These are phyloP conservation scores for Ptychadena robeensis DNA, from an alignment of 2,797 vertebrate species.

Conservation along the genomic window DNA sequence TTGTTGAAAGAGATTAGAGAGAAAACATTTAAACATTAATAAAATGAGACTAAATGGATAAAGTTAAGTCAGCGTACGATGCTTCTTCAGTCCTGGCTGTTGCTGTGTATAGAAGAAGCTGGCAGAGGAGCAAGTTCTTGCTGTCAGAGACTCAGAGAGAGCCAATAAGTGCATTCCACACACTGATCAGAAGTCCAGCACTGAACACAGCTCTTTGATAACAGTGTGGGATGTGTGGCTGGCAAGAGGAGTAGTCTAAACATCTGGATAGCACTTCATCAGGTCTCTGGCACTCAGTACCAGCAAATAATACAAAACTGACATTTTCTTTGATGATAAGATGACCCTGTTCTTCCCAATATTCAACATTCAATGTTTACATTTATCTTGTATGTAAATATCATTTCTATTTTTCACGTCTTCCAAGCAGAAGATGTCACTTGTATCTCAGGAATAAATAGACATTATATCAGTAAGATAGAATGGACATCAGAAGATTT, in stretches of 20 bases:
- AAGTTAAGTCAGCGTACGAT: background rate
- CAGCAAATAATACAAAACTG: background rate
- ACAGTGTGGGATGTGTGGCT: conserved; percentile 30
- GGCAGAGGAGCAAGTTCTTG: background rate
- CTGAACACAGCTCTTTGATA: conserved; percentile 32
- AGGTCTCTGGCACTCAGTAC: background rate
- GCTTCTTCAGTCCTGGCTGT: background rate
- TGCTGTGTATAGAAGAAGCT: conserved; percentile 13
- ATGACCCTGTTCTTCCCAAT: background rate
- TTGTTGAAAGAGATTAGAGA: background rate
- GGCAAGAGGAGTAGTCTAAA: conserved; percentile 1
- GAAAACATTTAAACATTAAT: background rate
- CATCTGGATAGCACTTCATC: background rate
- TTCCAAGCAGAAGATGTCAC: conserved; percentile 12
- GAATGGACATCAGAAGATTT: background rate
- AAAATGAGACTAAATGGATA: background rate
- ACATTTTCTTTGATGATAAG: background rate
- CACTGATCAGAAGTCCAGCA: conserved; percentile 18
- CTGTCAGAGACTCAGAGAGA: background rate
- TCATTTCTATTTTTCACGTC: background rate
- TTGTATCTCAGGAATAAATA: conserved; percentile 20
- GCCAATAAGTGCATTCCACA: conserved; percentile 29
- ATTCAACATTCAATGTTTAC: background rate
- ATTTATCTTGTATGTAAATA: background rate
- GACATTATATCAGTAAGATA: background rate